These are phyloP conservation scores for Mya arenaria DNA, from an alignment of 1,140 invertebrate species.

Conservation along the genomic window DNA sequence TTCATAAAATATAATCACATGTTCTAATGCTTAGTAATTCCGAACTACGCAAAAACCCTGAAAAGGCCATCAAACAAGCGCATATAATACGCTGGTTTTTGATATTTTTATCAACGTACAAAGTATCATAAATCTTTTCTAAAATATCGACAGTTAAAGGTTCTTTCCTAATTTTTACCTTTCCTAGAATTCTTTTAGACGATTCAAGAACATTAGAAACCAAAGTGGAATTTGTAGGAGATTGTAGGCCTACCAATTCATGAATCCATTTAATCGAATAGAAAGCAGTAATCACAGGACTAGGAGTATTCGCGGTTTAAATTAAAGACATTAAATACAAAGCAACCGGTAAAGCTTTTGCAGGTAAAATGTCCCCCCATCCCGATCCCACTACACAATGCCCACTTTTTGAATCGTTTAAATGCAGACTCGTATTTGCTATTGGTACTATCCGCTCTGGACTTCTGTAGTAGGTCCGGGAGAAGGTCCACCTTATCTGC, in stretches of 20 bases:
- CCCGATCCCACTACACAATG: neutral
- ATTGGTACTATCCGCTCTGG: conserved; percentile 10
- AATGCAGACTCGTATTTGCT: neutral
- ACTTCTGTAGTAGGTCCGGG: conserved; percentile 1
- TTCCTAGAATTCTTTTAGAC: neutral
- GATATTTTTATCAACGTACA: neutral
- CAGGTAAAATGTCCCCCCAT: conserved; percentile 3
- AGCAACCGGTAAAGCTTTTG: conserved; percentile 5
- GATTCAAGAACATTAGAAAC: too few relatives aligned
- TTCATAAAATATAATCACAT: conserved; percentile 6
- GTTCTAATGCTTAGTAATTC: neutral
- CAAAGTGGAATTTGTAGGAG: too few relatives aligned
- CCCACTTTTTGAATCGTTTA: neutral
- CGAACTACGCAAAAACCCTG: conserved; percentile 13
- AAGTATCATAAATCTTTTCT: neutral
- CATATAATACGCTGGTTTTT: conserved; percentile 18
- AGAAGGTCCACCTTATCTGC: neutral
- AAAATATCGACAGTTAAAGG: neutral
- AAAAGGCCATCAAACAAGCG: neutral
- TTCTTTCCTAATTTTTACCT: neutral
- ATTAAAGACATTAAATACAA: conserved; percentile 21
- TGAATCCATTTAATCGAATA: neutral
- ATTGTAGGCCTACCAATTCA: too few relatives aligned
- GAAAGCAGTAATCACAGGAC: neutral
- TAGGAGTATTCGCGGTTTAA: neutral